Percentiles rank a stretch among this genome's conserved stretches.
Evolutionary conservation across 1,140 invertebrate genomes (phyloP).

Genomic region (Archegozetes longisetosus): DNA sequence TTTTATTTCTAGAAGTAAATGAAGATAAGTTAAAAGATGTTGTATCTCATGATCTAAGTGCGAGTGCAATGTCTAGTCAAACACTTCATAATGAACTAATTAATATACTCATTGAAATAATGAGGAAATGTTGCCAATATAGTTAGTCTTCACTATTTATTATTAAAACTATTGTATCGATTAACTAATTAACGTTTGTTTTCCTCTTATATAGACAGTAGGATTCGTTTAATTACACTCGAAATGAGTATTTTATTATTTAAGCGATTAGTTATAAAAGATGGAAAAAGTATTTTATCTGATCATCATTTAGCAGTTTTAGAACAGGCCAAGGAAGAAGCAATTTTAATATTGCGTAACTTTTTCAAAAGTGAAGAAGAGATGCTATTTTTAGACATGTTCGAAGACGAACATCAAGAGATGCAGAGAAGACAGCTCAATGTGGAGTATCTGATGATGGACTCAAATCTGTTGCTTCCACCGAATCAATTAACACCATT

Average conservation of each 20-base stretch:
- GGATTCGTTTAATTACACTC: constrained; percentile 73
- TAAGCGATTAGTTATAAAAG: constrained; percentile 34
- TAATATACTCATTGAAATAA: constrained; percentile 59
- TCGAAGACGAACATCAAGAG: constrained; percentile 92
- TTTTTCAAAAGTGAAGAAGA: constrained; percentile 91
- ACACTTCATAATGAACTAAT: constrained; percentile 35
- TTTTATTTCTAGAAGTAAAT: neutral
- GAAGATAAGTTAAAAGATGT: constrained; percentile 27
- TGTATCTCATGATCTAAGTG: constrained; percentile 28
- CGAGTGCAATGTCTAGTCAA: constrained; percentile 39
- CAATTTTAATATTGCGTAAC: constrained; percentile 66
- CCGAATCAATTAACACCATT: constrained; percentile 82
- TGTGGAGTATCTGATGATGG: constrained; percentile 85
- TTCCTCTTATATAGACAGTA: constrained; percentile 35
- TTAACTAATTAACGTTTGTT: neutral
- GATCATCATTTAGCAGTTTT: constrained; percentile 49
- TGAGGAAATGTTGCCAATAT: constrained; percentile 56
- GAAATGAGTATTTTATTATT: constrained; percentile 70
- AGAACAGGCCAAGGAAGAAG: constrained; percentile 64
- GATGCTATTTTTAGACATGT: constrained; percentile 87
- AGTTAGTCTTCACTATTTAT: constrained; percentile 26
- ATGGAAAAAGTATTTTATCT: constrained; percentile 34
- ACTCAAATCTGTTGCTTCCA: constrained; percentile 85
- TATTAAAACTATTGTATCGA: neutral
- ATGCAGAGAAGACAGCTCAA: constrained; percentile 71